Conservation (phyloP, 2,113 vertebrate genomes). For the Lutjanus erythropterus region DNA sequence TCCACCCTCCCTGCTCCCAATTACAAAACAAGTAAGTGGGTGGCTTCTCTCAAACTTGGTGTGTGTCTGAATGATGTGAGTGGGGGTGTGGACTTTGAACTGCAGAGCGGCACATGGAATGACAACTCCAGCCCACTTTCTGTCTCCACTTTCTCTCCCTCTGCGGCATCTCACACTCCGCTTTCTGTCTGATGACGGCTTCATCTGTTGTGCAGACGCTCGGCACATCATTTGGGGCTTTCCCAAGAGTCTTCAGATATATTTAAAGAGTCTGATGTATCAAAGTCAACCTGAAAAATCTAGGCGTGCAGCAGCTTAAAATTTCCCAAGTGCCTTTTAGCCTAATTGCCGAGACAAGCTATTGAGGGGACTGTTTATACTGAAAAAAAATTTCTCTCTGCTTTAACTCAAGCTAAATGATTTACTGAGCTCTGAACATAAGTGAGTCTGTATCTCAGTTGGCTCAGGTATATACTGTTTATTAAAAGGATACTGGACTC, state of each 20-base stretch:
- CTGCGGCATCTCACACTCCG: neutral
- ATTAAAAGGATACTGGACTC: slow-evolving; percentile 23
- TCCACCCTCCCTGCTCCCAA: slow-evolving; percentile 23
- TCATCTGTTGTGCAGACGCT: slow-evolving; percentile 40
- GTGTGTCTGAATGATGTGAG: slow-evolving; percentile 17
- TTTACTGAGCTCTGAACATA: slow-evolving; percentile 1
- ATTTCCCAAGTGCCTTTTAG: slow-evolving; percentile 42
- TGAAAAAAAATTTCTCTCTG: neutral
- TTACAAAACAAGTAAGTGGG: slow-evolving; percentile 36
- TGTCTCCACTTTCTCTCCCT: neutral
- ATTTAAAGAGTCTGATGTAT: slow-evolving; percentile 52
- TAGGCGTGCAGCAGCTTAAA: slow-evolving; percentile 24
- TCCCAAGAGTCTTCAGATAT: slow-evolving; percentile 39
- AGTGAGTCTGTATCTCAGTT: slow-evolving; percentile 10
- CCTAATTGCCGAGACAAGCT: slow-evolving; percentile 30
- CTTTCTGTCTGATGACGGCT: slow-evolving; percentile 25
- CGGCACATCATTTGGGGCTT: slow-evolving; percentile 29
- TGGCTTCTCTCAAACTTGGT: slow-evolving; percentile 10
- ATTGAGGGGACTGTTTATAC: slow-evolving; percentile 25
- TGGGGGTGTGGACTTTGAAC: slow-evolving; percentile 22
- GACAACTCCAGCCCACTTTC: slow-evolving; percentile 36
- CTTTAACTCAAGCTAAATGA: neutral
- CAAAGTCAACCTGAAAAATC: slow-evolving; percentile 35
- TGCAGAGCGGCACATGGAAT: neutral
- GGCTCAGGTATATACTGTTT: slow-evolving; percentile 10